Percentiles rank a stretch among this genome's conserved stretches.
Evolutionary conservation across 2,888 invertebrate species (phyloP).

Genomic region (Saturnia japonica): DNA sequence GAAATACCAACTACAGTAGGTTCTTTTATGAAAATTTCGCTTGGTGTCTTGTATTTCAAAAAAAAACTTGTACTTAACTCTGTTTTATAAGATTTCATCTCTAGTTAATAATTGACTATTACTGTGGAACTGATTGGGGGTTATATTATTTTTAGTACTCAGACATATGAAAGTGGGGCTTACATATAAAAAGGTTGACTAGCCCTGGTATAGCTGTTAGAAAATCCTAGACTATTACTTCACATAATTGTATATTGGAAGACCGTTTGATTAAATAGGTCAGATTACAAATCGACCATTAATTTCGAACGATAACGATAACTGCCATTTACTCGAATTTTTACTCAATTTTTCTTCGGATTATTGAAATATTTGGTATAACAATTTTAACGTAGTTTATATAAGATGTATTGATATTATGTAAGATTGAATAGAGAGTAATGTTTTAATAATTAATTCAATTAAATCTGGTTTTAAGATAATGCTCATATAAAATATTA

Average conservation of each 20-base stretch:
- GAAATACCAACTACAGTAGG: too few relatives aligned
- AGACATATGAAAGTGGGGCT: neutral
- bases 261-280: conserved; percentile 23
- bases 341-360: conserved; percentile 57
- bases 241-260: conserved; percentile 18
- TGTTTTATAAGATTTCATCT: too few relatives aligned
- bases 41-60: too few relatives aligned
- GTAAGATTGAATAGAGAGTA: neutral
- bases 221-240: neutral
- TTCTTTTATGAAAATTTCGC: too few relatives aligned
- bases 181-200: neutral
- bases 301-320: conserved; percentile 46
- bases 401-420: conserved; percentile 8
- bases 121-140: too few relatives aligned
- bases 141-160: too few relatives aligned
- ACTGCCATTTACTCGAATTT: conserved; percentile 76
- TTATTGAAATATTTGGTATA: conserved; percentile 24
- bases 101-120: too few relatives aligned
- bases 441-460: neutral
- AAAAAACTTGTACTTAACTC: too few relatives aligned
- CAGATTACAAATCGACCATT: conserved; percentile 45
- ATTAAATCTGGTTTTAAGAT: neutral
- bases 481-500: neutral
- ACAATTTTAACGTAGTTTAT: neutral
- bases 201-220: neutral